Conservation (phyloP, 2,113 vertebrate species). For the Callionymus lyra region DNA sequence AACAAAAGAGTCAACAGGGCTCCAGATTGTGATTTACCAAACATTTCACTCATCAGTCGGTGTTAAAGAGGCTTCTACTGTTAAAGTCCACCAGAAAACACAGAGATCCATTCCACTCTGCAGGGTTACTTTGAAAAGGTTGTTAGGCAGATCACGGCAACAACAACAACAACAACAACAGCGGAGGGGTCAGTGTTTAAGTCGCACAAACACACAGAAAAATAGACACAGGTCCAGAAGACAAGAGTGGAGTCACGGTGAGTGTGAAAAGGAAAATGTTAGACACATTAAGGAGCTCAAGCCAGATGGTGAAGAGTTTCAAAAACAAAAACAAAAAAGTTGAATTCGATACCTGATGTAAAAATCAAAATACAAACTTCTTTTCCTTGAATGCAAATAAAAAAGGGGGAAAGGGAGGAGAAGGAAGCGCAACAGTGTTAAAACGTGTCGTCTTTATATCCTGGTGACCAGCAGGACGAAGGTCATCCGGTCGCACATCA, state of each 20-base stretch:
- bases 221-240: conserved; percentile 39
- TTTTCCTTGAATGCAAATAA: conserved; percentile 85
- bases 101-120: neutral
- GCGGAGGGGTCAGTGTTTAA: conserved; percentile 24
- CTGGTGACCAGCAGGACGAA: conserved; percentile 37
- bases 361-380: conserved; percentile 93
- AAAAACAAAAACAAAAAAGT: conserved; percentile 26
- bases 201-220: conserved; percentile 30
- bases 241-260: conserved; percentile 40
- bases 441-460: conserved; percentile 28
- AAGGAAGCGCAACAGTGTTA: conserved; percentile 58
- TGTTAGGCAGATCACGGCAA: conserved; percentile 62
- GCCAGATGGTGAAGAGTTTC: conserved; percentile 24
- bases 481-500: conserved; percentile 22
- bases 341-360: conserved; percentile 81
- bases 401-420: conserved; percentile 58
- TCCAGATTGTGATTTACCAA: too few species aligned
- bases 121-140: conserved; percentile 27
- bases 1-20: too few species aligned
- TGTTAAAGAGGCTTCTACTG: too few species aligned
- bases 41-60: too few species aligned
- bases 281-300: conserved; percentile 46
- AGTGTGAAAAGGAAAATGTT: conserved; percentile 39
- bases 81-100: neutral
- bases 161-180: conserved; percentile 53